Evolutionary conservation across 2,113 vertebrate genomes (phyloP).

Genomic region (Poeciliopsis prolifica): DNA sequence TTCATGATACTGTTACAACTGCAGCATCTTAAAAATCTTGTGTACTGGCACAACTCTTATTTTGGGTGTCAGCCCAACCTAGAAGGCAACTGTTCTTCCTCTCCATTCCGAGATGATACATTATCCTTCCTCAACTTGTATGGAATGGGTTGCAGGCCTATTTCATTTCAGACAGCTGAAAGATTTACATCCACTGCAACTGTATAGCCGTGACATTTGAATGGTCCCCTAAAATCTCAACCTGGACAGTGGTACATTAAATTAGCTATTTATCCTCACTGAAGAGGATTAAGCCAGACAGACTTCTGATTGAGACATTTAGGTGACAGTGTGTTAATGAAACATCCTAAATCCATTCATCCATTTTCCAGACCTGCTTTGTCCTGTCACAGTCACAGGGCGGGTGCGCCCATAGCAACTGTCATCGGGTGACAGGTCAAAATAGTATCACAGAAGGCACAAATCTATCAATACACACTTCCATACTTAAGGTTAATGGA

Average conservation of each 20-base stretch:
- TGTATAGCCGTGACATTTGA: constrained; percentile 71
- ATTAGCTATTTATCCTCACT: background rate
- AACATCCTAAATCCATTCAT: background rate
- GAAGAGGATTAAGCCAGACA: constrained; percentile 7
- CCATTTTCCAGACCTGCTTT: background rate
- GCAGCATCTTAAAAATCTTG: constrained; percentile 61
- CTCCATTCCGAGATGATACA: constrained; percentile 65
- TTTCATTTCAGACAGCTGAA: constrained; percentile 69
- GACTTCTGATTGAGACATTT: constrained; percentile 29
- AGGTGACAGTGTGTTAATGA: constrained; percentile 25
- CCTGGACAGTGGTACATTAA: constrained; percentile 7
- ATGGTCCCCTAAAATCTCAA: constrained; percentile 58
- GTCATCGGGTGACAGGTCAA: background rate
- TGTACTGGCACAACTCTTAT: constrained; percentile 66
- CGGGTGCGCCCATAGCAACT: background rate
- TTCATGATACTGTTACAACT: constrained; percentile 44
- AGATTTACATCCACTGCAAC: constrained; percentile 54
- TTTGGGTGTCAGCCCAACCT: constrained; percentile 62
- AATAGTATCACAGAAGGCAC: background rate
- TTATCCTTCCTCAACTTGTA: constrained; percentile 62
- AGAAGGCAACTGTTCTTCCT: constrained; percentile 64
- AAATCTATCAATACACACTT: background rate
- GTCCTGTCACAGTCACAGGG: background rate
- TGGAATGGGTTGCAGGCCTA: constrained; percentile 57
- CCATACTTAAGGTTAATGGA: background rate